Evolutionary conservation across 2,113 vertebrate genomes (phyloP), one percentile per base, ranked within the genome.

Genomic region (Nyctibius bracteatus): DNA sequence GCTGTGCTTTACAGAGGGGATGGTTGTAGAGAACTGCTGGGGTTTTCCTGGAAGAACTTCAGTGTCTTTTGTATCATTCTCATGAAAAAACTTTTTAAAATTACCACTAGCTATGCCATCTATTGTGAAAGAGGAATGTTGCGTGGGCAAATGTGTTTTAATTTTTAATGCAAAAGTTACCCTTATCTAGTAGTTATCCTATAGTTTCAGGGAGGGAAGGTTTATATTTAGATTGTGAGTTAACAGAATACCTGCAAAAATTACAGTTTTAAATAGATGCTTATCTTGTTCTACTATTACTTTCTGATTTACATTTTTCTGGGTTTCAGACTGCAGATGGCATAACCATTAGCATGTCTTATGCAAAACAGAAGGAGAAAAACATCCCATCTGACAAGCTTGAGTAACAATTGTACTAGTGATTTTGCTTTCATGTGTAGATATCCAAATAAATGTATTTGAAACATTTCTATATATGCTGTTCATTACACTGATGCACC

Each of bases 341-440:
- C 80, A 92, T 90, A 97, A 84, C 81, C 90, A 93, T 96, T 96
- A 97, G 66, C 85, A 91, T 95, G 67, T 96, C 90, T 94, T 96
- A 95, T 94, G 57, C 88, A 97, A 98, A 97, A 91, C 71, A 82
- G 81, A 91, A 88, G 54, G 79, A 96, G 93, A 96, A 86, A 79
- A 95, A 74, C 63, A 90, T 95, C 73, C 86, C 49, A 54, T 88
- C 81, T 97, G 94, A 97, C 81, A 96, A 95, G 72, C 85, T 79
- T 85, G 94, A 94, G 82, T 96, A 95, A 82, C 81, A 39, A 31
- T 90, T 90, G 57, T 95, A 88, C 41, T 95, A 92, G 86, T 58
- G 58, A 97, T 96, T 97, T 98, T 94, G 96, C 91, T 97, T 98
- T 94, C 86, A 92, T 95, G 27, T 97, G 82, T 87, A 97, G 88